Conservation (phyloP, 35 echinoderm and acorn worm genomes). For the Antedon bifida region DNA sequence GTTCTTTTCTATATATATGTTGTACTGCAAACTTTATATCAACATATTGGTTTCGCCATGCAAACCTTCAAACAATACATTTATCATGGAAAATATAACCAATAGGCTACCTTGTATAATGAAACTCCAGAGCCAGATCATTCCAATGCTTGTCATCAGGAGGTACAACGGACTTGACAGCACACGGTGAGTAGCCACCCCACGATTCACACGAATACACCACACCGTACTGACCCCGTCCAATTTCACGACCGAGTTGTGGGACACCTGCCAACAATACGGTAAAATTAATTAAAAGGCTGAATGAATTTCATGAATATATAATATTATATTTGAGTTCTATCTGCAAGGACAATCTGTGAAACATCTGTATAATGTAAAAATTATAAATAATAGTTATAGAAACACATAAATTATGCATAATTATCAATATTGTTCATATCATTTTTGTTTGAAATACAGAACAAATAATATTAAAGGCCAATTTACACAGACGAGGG, state of each 20-base stretch:
- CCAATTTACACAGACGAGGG: too few species aligned
- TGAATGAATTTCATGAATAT: neutral
- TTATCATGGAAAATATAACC: too few species aligned
- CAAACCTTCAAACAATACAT: neutral
- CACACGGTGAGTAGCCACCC: slow-evolving; percentile 59
- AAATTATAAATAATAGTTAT: too few species aligned
- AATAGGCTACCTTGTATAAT: slow-evolving; percentile 99
- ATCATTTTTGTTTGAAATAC: too few species aligned
- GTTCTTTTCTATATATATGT: too few species aligned
- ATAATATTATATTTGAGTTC: neutral
- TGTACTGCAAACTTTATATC: too few species aligned
- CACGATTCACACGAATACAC: slow-evolving; percentile 84
- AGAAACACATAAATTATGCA: too few species aligned
- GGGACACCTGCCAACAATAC: slow-evolving; percentile 64
- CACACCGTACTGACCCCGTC: slow-evolving; percentile 91
- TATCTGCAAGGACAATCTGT: neutral
- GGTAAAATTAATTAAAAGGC: neutral
- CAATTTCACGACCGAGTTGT: slow-evolving; percentile 84
- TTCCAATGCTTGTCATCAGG: slow-evolving; percentile 99
- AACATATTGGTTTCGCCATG: neutral
- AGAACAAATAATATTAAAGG: too few species aligned
- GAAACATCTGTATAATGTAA: neutral
- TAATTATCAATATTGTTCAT: too few species aligned
- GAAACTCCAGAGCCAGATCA: slow-evolving; percentile 89
- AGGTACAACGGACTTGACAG: slow-evolving; percentile 90